Percentiles rank a stretch among this genome's conserved stretches.
Evolutionary conservation across 2,113 vertebrate genomes (phyloP).

Genomic region (Zosterops lateralis): DNA sequence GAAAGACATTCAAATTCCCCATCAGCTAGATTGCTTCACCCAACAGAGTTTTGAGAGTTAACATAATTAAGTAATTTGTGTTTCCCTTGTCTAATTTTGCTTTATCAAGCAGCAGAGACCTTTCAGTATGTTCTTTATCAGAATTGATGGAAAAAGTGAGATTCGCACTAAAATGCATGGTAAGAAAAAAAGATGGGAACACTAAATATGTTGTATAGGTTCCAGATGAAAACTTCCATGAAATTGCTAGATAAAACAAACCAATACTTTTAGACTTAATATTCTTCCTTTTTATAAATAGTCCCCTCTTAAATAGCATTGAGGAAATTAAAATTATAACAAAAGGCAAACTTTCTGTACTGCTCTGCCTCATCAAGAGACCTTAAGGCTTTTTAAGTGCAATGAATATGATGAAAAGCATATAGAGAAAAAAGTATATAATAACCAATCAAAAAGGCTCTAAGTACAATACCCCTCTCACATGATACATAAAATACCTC

Average conservation of each 20-base stretch:
- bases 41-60: neutral
- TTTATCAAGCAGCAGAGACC: conserved; percentile 53
- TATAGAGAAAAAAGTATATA: neutral
- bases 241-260: neutral
- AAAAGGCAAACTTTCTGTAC: neutral
- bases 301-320: conserved; percentile 20
- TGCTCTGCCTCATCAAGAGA: neutral
- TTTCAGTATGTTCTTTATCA: neutral
- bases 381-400: neutral
- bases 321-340: conserved; percentile 33
- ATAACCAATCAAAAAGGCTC: neutral
- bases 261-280: neutral
- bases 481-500: neutral
- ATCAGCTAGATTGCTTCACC: conserved; percentile 27
- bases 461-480: neutral
- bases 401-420: neutral
- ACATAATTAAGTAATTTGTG: neutral
- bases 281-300: neutral
- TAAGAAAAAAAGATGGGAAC: conserved; percentile 37
- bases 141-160: neutral
- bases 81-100: conserved; percentile 50
- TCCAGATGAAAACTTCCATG: neutral
- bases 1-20: conserved; percentile 60
- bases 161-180: neutral
- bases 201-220: conserved; percentile 14